Evolutionary conservation across 2,888 invertebrate species (phyloP).

Genomic region (Limnephilus lunatus): DNA sequence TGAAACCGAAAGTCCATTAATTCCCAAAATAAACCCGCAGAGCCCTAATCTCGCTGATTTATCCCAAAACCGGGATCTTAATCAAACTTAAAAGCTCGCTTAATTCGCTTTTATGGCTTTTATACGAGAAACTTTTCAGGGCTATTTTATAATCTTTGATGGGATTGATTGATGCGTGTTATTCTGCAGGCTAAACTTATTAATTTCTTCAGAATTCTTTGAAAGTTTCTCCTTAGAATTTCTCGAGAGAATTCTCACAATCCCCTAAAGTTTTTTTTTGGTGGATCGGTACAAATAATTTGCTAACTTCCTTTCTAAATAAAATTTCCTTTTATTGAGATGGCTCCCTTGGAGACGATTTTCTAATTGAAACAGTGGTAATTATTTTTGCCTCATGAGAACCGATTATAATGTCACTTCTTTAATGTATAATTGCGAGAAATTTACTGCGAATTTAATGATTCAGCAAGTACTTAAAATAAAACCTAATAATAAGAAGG

Average conservation of each 20-base stretch:
- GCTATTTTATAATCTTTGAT: constrained; percentile 24
- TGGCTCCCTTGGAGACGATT: not conserved
- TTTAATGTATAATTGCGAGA: not conserved
- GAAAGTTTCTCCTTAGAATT: not conserved
- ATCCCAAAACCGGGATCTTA: constrained; percentile 4
- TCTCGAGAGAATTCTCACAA: not conserved
- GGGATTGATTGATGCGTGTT: constrained; percentile 22
- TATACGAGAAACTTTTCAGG: not conserved
- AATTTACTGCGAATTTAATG: too few species aligned
- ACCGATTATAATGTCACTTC: not conserved
- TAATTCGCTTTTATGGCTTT: constrained; percentile 8
- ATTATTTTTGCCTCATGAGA: not conserved
- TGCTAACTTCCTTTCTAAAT: not conserved
- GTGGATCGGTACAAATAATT: not conserved
- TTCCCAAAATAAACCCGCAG: not conserved
- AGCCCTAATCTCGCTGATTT: not conserved
- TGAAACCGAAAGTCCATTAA: constrained; percentile 19
- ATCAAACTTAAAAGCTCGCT: not conserved
- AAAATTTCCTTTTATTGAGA: not conserved
- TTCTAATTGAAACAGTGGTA: not conserved
- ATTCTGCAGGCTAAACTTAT: not conserved
- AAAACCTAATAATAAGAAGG: too few species aligned
- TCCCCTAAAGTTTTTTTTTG: not conserved
- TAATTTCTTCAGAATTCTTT: not conserved
- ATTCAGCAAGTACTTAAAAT: too few species aligned